A percentile compares a stretch with the other conserved stretches of the same genome.
phyloP scores from a whole-genome alignment of 2,888 invertebrate species.

The Scrobipalpa atriplicella region DNA sequence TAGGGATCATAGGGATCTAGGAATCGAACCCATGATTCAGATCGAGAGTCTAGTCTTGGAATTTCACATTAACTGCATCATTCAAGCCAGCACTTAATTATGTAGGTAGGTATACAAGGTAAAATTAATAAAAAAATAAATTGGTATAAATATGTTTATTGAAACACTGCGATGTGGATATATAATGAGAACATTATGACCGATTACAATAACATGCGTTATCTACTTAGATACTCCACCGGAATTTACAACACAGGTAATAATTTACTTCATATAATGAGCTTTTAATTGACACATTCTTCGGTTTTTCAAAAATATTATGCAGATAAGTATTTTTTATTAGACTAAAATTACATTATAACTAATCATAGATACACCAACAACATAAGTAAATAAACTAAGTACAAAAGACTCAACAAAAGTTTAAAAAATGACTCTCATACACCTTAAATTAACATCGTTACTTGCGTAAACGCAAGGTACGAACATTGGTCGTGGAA shows the following conservation, averaged over 20 bases:
- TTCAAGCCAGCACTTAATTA: no score
- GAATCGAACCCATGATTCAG: no score
- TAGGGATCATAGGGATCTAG: no score
- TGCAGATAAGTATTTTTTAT: conserved; percentile 7
- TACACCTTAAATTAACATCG: conserved; percentile 37
- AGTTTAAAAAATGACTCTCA: conserved; percentile 46
- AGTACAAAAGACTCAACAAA: conserved; percentile 68
- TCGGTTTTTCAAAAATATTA: conserved; percentile 14
- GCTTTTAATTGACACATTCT: conserved; percentile 6
- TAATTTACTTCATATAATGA: conserved; percentile 5
- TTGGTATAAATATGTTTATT: conserved; percentile 51
- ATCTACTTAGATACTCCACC: conserved; percentile 6
- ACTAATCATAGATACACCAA: conserved; percentile 59
- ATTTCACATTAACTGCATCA: no score
- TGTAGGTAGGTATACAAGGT: no score
- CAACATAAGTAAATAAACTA: conserved; percentile 64
- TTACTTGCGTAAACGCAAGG: neutral
- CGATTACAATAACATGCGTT: conserved; percentile 4
- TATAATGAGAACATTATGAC: conserved; percentile 30
- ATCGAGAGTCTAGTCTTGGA: no score
- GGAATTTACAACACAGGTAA: neutral
- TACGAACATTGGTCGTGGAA: conserved; percentile 27
- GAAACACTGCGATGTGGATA: conserved; percentile 45
- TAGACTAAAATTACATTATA: conserved; percentile 34
- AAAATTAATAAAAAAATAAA: neutral